phyloP scores from a whole-genome alignment of 2,888 invertebrate species.

The Chloromyia formosa region DNA sequence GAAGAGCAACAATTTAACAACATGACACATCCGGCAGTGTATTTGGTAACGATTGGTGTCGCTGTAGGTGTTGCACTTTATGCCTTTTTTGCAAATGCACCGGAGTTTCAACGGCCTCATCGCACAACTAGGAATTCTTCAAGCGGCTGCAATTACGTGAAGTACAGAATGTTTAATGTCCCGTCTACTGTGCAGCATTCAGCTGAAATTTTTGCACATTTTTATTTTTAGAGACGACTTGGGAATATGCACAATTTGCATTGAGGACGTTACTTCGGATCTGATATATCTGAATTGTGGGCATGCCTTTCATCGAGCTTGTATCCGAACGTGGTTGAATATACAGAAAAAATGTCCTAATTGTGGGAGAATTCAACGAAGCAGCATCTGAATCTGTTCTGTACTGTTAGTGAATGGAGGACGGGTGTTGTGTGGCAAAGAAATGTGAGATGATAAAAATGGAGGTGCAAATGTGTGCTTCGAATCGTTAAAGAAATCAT shows the following conservation, averaged over 20 bases:
- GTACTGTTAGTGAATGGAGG: too few relatives aligned
- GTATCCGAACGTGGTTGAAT: conserved; percentile 23
- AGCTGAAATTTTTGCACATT: background rate
- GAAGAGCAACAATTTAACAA: too few relatives aligned
- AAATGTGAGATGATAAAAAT: too few relatives aligned
- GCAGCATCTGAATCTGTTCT: too few relatives aligned
- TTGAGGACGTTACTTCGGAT: background rate
- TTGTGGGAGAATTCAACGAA: conserved; percentile 9
- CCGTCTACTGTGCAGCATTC: too few relatives aligned
- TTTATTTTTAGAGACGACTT: conserved; percentile 31
- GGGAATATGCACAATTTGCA: conserved; percentile 20
- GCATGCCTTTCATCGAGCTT: conserved; percentile 25
- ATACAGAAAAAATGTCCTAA: conserved; percentile 22
- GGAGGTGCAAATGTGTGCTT: too few relatives aligned
- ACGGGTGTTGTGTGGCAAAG: too few relatives aligned
- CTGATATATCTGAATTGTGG: conserved; percentile 28
- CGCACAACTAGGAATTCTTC: background rate
- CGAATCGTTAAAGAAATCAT: too few relatives aligned
- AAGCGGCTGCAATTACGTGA: conserved; percentile 14
- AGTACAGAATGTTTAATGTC: conserved; percentile 3
- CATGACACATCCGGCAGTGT: conserved; percentile 42
- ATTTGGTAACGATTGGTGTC: conserved; percentile 33
- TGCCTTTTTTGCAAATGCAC: conserved; percentile 30
- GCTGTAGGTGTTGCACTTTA: conserved; percentile 39
- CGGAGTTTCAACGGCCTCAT: background rate